phyloP scores from a whole-genome alignment of 1,140 invertebrate genomes.

The Tetranychus cinnabarinus region DNA sequence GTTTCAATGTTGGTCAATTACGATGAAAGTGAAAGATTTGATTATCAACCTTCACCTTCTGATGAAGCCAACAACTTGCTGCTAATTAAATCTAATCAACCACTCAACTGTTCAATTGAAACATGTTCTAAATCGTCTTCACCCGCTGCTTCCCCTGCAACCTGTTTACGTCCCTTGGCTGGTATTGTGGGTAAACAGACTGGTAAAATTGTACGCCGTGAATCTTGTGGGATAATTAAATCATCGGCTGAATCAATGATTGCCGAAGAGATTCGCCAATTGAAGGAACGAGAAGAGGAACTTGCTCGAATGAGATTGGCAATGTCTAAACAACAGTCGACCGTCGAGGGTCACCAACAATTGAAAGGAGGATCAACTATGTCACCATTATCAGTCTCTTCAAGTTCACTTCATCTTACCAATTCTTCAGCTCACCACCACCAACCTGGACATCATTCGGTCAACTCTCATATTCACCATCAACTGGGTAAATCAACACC shows the following conservation, averaged over 20 bases:
- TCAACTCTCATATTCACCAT: neutral
- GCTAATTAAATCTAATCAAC: too few species aligned
- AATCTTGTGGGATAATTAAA: neutral
- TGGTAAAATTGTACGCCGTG: too few species aligned
- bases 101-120: too few species aligned
- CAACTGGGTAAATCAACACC: neutral
- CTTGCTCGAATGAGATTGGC: conserved; percentile 15
- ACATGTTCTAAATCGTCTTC: too few species aligned
- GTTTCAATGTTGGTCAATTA: too few species aligned
- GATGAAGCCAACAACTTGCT: too few species aligned
- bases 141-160: too few species aligned
- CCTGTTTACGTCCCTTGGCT: too few species aligned
- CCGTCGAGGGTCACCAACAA: neutral
- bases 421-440: neutral
- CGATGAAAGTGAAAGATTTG: too few species aligned
- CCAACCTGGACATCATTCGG: neutral
- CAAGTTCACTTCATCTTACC: neutral
- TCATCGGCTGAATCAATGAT: conserved; percentile 22
- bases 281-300: conserved; percentile 25
- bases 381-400: neutral
- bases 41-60: too few species aligned
- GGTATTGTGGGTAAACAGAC: too few species aligned
- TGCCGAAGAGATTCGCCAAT: conserved; percentile 24
- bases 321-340: neutral
- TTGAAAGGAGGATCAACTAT: neutral